These are phyloP conservation scores for Corythoichthys intestinalis DNA, from an alignment of 2,113 vertebrate genomes.

Conservation along the genomic window DNA sequence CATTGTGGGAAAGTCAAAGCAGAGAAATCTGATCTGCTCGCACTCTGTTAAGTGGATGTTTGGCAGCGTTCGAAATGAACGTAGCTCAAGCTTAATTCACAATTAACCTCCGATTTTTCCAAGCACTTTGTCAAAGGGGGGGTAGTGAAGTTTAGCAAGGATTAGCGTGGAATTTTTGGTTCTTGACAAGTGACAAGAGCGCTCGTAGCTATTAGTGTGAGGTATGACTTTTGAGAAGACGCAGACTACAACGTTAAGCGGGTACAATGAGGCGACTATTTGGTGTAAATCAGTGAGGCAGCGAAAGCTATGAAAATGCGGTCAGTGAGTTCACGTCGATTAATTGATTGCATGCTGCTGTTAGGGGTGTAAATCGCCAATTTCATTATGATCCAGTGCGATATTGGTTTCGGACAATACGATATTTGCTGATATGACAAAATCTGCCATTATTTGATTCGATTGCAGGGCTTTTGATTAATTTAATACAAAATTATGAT, in stretches of 20 bases:
- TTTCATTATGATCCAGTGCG: too few species aligned
- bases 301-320: neutral
- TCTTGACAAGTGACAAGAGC: neutral
- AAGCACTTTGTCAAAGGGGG: neutral
- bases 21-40: constrained; percentile 26
- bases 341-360: too few species aligned
- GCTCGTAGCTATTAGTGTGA: neutral
- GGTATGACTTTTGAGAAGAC: neutral
- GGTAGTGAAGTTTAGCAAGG: neutral
- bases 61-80: constrained; percentile 18
- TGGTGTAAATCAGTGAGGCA: neutral
- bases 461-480: too few species aligned
- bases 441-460: too few species aligned
- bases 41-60: constrained; percentile 21
- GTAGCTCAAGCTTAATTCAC: constrained; percentile 1
- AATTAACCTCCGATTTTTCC: constrained; percentile 2
- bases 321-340: neutral
- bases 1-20: constrained; percentile 1
- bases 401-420: too few species aligned
- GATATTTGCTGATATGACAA: too few species aligned
- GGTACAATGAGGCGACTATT: neutral
- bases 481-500: too few species aligned
- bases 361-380: too few species aligned
- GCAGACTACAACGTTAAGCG: neutral
- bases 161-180: constrained; percentile 7